Percentiles rank a stretch among this genome's conserved stretches.
Evolutionary conservation across 2,113 vertebrate species (phyloP).

Genomic region (Syngnathoides biaculeatus): DNA sequence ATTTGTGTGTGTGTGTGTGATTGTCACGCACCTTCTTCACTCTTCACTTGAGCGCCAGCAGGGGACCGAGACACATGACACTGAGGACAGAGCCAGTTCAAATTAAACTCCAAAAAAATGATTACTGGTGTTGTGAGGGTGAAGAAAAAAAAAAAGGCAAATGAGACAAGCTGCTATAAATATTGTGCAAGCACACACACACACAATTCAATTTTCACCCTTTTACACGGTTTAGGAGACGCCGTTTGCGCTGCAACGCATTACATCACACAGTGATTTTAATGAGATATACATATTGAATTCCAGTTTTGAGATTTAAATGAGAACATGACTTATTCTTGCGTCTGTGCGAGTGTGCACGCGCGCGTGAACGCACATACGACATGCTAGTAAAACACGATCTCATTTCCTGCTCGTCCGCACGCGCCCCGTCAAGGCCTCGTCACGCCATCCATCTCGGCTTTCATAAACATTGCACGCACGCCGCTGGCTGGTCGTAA

Average conservation of each 20-base stretch:
- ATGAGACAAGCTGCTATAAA: conserved; percentile 7
- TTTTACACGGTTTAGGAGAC: conserved; percentile 7
- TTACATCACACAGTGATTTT: conserved; percentile 39
- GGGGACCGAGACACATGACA: not conserved
- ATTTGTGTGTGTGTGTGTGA: not conserved
- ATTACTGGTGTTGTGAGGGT: conserved; percentile 12
- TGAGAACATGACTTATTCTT: not conserved
- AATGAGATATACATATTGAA: conserved; percentile 46
- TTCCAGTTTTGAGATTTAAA: conserved; percentile 31
- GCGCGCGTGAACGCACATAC: not conserved
- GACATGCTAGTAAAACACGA: conserved; percentile 25
- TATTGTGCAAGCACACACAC: conserved; percentile 3
- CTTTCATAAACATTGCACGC: not conserved
- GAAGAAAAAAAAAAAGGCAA: not conserved
- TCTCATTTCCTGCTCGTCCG: conserved; percentile 31
- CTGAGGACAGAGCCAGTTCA: conserved; percentile 7
- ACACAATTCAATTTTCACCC: conserved; percentile 13
- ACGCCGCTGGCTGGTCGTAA: not conserved
- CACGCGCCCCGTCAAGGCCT: conserved; percentile 25
- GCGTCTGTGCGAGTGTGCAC: not conserved
- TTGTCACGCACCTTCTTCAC: not conserved
- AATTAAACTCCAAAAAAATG: conserved; percentile 15
- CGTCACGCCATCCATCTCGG: not conserved
- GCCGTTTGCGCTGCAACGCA: conserved; percentile 20
- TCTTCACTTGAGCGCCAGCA: conserved; percentile 11